Conservation (phyloP, 1,140 invertebrate genomes). For the Neotoxoptera formosana region DNA sequence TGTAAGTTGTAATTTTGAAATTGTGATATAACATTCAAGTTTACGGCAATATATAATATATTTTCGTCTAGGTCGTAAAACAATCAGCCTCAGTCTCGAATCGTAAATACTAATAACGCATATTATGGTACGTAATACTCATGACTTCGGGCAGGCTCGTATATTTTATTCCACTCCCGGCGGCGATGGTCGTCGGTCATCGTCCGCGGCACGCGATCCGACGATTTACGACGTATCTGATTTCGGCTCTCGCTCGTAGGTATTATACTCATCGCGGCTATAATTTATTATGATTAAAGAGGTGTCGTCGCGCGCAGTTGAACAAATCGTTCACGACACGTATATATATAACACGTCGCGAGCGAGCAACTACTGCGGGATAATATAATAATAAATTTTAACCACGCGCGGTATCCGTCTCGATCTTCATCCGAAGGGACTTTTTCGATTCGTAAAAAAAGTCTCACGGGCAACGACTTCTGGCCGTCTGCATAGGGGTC, state of each 20-base stretch:
- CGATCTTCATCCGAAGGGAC: no score
- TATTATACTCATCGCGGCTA: no score
- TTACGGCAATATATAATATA: background rate
- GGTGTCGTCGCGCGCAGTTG: background rate
- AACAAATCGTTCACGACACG: background rate
- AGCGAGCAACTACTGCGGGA: no score
- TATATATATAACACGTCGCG: background rate
- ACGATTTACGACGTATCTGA: background rate
- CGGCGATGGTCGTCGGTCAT: background rate
- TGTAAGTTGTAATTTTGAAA: background rate
- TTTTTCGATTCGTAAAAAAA: background rate
- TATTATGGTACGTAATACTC: no score
- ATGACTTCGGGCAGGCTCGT: background rate
- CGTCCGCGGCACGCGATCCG: background rate
- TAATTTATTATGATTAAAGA: background rate
- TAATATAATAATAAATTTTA: background rate
- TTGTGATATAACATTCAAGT: background rate
- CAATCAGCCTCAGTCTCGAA: background rate
- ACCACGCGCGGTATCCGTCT: no score
- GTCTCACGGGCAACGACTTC: background rate
- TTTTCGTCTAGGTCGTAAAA: background rate
- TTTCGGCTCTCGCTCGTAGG: background rate
- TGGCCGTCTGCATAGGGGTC: background rate
- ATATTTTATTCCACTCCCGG: background rate
- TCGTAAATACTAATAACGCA: background rate